Base-by-base conservation (phyloP, 2,113 vertebrate genomes). In the Stomatorhinus ivindoensis region DNA sequence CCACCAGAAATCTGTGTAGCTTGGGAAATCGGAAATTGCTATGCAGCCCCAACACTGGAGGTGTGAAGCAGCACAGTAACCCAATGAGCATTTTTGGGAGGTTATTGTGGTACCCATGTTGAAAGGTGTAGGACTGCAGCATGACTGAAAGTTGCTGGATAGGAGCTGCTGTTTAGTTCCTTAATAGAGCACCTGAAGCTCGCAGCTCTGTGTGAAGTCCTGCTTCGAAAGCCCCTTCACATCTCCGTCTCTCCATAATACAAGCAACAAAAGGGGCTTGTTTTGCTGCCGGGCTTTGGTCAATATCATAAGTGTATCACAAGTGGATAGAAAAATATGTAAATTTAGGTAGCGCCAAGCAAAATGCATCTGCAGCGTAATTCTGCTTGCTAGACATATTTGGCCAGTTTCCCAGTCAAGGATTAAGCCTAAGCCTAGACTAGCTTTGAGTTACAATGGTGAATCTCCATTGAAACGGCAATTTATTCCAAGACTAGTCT, bases 331-430 rank as follows among this genome's bases (percentile, higher is more conserved):
- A 39, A 21, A 39, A 17, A 39, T 73, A 73, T 35, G 35, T 73
- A 5, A 73, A 58, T 42, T 82, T 42, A 47, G 86, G n/a, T 39
- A 73, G 44, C 42, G 80, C 47, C 87, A 24, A 85, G 51, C 10
- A 86, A 88, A 91, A 85, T 86, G 89, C 73, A 86, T 88, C 92
- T 92, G 91, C 90, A 91, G 90, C 88, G 89, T 92, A 89, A 92
- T 91, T 91, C 61, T 91, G 90, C 88, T 76, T 90, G 42, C 27
- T 84, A 42, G 31, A 10, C 2, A 50, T 88, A 73, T 88, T 89
- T n/a, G n/a, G n/a, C n/a, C n/a, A n/a, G n/a, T n/a, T n/a, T n/a
- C n/a, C n/a, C n/a, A n/a, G n/a, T n/a, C n/a, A n/a, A n/a, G n/a
- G n/a, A n/a, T n/a, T n/a, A n/a, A n/a, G n/a, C n/a, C n/a, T n/a